Evolutionary conservation across 2,888 invertebrate species (phyloP), one percentile per base, ranked within the genome.

Genomic region (Dioctria rufipes): DNA sequence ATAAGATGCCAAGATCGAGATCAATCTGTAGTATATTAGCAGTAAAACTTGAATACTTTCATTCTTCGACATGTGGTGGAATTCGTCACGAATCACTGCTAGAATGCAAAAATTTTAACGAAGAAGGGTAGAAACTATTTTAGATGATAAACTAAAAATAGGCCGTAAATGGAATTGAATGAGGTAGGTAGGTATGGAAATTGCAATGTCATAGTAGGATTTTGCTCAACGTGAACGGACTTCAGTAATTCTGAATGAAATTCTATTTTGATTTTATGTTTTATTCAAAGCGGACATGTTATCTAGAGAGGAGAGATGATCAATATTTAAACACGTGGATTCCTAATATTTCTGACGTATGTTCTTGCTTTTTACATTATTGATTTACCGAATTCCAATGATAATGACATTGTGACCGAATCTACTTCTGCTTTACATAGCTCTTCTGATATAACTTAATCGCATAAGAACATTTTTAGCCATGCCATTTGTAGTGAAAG

Each of bases 81-180:
- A 67, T 67, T 25, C 67, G 49, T 67, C 67, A 67, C 46, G 46
- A 67, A 67, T 67, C 67, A 67, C 67, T 67, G 67, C 67, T 43
- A 67, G 43, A 66, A 43, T 37, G 25, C 46, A 43, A 25, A 67
- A 46, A 67, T 67, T 43, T 13, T 13, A 9, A 42, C 46, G 67
- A 13, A 49, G 67, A 67, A n/a, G 42, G 46, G 42, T 25, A 46
- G 5, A 3, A 13, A 43, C 46, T 4, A n/a, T 67, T 43, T 67
- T 67, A 2, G 46, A 67, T 4, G 5, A 5, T 5, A 2, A 46
- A 25, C 67, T 46, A 67, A 67, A 67, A 67, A 67, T 67, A 67
- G 46, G 42, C 25, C 25, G 25, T 25, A 25, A 46, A 46, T 46
- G 8, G 46, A 5, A 46, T 46, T 46, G 46, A 5, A 5, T 46